Percentiles rank a stretch among this genome's conserved stretches.
Conservation (phyloP, 2,888 invertebrate genomes). For the Platycheirus albimanus region DNA sequence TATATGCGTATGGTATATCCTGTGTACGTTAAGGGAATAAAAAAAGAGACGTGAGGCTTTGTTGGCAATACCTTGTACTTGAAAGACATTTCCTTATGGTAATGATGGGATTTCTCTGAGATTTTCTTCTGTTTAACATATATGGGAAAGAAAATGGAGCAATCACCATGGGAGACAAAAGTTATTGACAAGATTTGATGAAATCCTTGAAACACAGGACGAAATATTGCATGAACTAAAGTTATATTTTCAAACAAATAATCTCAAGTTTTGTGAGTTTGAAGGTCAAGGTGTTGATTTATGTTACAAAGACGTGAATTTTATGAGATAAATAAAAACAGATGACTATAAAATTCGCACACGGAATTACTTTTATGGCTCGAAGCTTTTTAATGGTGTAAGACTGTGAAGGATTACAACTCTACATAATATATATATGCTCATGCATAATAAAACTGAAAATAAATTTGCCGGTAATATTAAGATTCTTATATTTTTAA, state of each 20-base stretch:
- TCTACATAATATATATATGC: too few relatives aligned
- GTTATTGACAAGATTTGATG: slow-evolving; percentile 12
- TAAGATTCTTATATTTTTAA: too few relatives aligned
- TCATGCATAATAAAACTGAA: too few relatives aligned
- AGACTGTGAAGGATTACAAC: too few relatives aligned
- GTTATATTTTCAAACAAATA: slow-evolving; percentile 8
- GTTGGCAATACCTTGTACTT: slow-evolving; percentile 37
- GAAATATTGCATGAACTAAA: slow-evolving; percentile 4
- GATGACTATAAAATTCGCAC: too few relatives aligned
- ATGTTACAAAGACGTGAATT: background rate
- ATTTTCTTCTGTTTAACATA: background rate
- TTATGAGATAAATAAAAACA: background rate
- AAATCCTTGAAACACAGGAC: background rate
- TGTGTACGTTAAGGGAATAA: background rate
- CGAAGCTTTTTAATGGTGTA: too few relatives aligned
- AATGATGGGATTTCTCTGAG: slow-evolving; percentile 29
- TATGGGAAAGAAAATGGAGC: too few relatives aligned
- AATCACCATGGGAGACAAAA: slow-evolving; percentile 20
- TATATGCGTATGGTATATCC: background rate
- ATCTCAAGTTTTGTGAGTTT: background rate
- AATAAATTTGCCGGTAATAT: too few relatives aligned
- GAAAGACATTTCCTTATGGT: slow-evolving; percentile 10
- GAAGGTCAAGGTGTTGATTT: background rate
- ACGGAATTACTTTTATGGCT: too few relatives aligned
- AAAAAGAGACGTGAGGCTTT: slow-evolving; percentile 21